phyloP scores from a whole-genome alignment of 2,797 vertebrate species.

The Phalanger gymnotis region DNA sequence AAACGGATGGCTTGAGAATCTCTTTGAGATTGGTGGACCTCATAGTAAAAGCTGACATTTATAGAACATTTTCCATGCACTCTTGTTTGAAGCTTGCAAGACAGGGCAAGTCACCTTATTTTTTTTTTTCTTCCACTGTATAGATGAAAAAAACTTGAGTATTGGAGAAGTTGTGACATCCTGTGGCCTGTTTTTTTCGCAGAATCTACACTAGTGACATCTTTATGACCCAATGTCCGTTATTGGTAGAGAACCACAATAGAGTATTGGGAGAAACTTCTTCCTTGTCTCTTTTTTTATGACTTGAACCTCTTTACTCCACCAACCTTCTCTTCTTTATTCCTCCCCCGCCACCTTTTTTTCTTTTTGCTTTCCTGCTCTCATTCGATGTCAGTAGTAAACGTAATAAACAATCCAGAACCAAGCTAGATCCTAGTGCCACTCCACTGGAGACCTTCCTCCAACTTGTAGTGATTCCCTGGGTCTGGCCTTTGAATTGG shows the following conservation, averaged over 20 bases:
- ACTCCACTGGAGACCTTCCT: neutral
- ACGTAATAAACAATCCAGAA: neutral
- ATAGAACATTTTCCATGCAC: neutral
- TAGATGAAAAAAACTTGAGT: neutral
- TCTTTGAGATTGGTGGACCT: neutral
- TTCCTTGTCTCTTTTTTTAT: neutral
- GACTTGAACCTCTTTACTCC: neutral
- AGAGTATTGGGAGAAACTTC: neutral
- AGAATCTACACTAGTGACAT: neutral
- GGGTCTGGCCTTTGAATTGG: neutral
- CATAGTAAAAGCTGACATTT: neutral
- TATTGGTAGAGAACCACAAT: neutral
- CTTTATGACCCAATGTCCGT: neutral
- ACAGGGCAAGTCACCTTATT: neutral
- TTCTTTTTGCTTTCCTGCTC: neutral
- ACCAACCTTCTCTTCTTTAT: neutral
- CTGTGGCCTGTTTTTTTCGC: neutral
- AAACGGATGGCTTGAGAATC: neutral
- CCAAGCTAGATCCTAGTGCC: neutral
- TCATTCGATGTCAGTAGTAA: neutral
- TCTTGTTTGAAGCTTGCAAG: neutral
- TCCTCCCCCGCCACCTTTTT: neutral
- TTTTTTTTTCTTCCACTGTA: neutral
- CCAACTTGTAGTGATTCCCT: neutral
- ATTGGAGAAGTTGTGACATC: neutral